Percentiles rank a stretch among this genome's conserved stretches.
Evolutionary conservation across 2,113 vertebrate genomes (phyloP).

Genomic region (Calyptommatus sinebrachiatus): DNA sequence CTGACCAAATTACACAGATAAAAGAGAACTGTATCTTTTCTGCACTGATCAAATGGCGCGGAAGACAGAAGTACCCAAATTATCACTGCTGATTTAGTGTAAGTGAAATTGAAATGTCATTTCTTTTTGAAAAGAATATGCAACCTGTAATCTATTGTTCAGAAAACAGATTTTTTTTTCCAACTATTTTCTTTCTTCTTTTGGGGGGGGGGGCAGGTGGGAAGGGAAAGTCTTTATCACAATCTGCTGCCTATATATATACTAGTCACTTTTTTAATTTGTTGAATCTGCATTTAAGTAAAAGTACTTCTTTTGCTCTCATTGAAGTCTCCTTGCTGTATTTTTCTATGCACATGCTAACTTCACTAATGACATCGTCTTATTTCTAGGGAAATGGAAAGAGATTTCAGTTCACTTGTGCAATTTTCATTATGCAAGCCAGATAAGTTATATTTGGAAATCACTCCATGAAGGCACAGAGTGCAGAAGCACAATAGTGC

Average conservation of each 20-base stretch:
- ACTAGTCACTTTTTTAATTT: conserved; percentile 2
- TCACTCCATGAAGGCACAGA: neutral
- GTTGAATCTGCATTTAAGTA: conserved; percentile 1
- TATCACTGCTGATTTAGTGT: neutral
- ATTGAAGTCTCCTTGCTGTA: neutral
- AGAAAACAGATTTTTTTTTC: conserved; percentile 10
- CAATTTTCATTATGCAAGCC: neutral
- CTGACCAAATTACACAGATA: neutral
- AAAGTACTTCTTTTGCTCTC: neutral
- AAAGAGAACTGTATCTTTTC: neutral
- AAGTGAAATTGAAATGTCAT: conserved; percentile 14
- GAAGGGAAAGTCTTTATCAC: neutral
- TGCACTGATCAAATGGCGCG: neutral
- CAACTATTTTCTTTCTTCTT: neutral
- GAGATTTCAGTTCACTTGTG: neutral
- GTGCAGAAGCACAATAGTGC: neutral
- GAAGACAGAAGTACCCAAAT: conserved; percentile 9
- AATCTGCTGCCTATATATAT: neutral
- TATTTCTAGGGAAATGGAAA: neutral
- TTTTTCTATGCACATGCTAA: neutral
- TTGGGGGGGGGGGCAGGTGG: no score
- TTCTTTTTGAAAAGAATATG: conserved; percentile 23
- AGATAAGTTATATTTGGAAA: no score
- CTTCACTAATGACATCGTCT: neutral
- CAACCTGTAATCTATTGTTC: conserved; percentile 7